A percentile compares a stretch with the other conserved stretches of the same genome.
phyloP scores from a whole-genome alignment of 2,888 invertebrate species.

The Colletes collaris region DNA sequence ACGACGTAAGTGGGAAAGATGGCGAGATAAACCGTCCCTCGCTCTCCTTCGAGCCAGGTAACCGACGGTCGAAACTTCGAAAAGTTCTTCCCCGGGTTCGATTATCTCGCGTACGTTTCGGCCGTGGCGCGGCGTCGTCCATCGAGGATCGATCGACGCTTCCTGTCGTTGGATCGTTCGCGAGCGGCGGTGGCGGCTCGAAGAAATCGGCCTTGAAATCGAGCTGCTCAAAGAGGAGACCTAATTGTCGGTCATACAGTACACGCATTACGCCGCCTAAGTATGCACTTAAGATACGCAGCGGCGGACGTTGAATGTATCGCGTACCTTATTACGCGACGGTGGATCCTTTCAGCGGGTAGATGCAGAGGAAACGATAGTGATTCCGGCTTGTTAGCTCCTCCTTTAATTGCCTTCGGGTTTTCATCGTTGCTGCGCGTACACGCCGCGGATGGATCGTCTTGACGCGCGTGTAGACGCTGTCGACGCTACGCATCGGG shows the following conservation, averaged over 20 bases:
- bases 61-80: no score
- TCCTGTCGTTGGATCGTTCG: slow-evolving; percentile 21
- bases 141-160: slow-evolving; percentile 17
- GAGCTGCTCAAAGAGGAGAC: slow-evolving; percentile 35
- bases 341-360: slow-evolving; percentile 74
- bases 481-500: slow-evolving; percentile 25
- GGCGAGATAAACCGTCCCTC: slow-evolving; percentile 56
- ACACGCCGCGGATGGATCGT: slow-evolving; percentile 69
- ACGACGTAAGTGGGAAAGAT: slow-evolving; percentile 68
- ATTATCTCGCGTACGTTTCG: slow-evolving; percentile 16
- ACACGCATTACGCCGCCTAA: slow-evolving; percentile 63
- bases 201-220: slow-evolving; percentile 62
- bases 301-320: slow-evolving; percentile 64
- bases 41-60: slow-evolving; percentile 7
- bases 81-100: neutral
- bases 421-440: slow-evolving; percentile 79
- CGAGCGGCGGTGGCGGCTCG: neutral
- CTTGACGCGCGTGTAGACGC: slow-evolving; percentile 55
- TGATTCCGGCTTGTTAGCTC: slow-evolving; percentile 80
- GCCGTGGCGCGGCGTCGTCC: neutral
- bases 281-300: slow-evolving; percentile 64
- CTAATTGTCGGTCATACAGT: slow-evolving; percentile 71
- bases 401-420: slow-evolving; percentile 80
- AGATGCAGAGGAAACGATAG: slow-evolving; percentile 82
- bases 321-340: slow-evolving; percentile 74